These are phyloP conservation scores for Pongo abelii DNA, from an alignment of 2,113 vertebrate species.

Conservation along the genomic window DNA sequence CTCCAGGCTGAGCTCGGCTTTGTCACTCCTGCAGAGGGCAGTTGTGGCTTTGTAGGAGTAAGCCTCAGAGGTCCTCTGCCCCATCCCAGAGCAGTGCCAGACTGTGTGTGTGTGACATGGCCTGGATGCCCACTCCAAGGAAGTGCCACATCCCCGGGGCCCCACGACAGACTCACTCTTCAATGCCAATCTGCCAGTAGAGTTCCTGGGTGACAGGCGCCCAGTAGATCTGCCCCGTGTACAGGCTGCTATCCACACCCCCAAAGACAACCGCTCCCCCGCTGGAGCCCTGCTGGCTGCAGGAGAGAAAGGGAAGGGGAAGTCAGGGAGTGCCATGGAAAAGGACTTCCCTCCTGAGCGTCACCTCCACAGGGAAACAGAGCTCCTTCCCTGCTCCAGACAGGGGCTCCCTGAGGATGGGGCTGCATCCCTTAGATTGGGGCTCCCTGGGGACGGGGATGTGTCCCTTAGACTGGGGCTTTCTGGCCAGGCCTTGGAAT, in stretches of 20 bases:
- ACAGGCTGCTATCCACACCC: slow-evolving; percentile 80
- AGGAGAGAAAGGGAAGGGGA: background rate
- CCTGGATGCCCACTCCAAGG: background rate
- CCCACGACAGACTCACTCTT: slow-evolving; percentile 80
- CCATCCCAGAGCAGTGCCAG: background rate
- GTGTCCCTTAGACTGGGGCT: background rate
- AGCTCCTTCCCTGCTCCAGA: background rate
- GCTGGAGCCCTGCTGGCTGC: slow-evolving; percentile 27
- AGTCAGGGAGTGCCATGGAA: background rate
- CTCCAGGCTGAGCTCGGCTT: background rate
- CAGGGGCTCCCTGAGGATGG: background rate
- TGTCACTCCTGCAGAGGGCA: background rate
- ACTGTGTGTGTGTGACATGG: too few species aligned
- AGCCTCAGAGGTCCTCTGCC: background rate
- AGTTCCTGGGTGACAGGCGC: slow-evolving; percentile 82
- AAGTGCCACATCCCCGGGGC: background rate
- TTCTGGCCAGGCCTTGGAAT: background rate
- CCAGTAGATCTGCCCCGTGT: slow-evolving; percentile 82
- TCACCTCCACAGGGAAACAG: background rate
- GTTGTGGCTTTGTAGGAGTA: background rate
- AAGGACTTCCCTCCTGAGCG: background rate
- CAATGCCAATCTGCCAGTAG: slow-evolving; percentile 88
- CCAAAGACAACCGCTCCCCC: slow-evolving; percentile 84
- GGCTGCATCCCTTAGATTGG: background rate
- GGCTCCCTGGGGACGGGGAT: background rate